Percentiles rank a stretch among this genome's conserved stretches.
These are phyloP conservation scores for Bettongia penicillata DNA, from an alignment of 2,113 vertebrate species.

Conservation along the genomic window DNA sequence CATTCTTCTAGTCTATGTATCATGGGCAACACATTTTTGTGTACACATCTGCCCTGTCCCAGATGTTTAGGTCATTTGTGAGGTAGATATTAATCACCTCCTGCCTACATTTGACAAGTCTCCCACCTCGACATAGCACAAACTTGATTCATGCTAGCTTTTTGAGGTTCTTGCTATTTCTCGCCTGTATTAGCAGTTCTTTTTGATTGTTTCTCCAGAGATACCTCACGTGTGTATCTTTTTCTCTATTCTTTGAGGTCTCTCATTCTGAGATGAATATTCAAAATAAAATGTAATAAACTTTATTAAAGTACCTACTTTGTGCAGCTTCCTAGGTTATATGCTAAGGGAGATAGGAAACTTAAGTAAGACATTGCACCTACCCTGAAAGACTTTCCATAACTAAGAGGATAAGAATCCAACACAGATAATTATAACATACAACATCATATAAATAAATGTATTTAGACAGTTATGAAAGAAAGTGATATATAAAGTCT, in stretches of 20 bases:
- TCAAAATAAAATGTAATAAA: not conserved
- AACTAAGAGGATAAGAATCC: not conserved
- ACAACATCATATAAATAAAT: not conserved
- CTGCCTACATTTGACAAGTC: conserved; percentile 32
- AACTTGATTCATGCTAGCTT: not conserved
- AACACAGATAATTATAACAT: not conserved
- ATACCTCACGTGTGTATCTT: not conserved
- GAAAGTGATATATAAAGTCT: not conserved
- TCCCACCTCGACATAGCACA: conserved; percentile 21
- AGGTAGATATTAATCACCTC: conserved; percentile 44
- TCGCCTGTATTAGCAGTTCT: not conserved
- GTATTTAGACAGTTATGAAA: not conserved
- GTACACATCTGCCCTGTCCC: conserved; percentile 49
- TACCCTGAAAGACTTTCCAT: not conserved
- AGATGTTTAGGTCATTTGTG: conserved; percentile 56
- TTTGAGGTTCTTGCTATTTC: not conserved
- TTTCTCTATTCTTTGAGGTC: not conserved
- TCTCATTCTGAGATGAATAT: not conserved
- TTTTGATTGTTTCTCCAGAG: conserved; percentile 3
- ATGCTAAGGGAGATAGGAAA: not conserved
- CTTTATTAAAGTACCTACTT: not conserved
- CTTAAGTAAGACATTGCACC: not conserved
- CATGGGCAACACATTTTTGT: conserved; percentile 53
- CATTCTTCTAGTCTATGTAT: conserved; percentile 55
- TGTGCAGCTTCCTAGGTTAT: not conserved